Evolutionary conservation across 2,888 invertebrate genomes (phyloP).

Genomic region (Orthosia gracilis): DNA sequence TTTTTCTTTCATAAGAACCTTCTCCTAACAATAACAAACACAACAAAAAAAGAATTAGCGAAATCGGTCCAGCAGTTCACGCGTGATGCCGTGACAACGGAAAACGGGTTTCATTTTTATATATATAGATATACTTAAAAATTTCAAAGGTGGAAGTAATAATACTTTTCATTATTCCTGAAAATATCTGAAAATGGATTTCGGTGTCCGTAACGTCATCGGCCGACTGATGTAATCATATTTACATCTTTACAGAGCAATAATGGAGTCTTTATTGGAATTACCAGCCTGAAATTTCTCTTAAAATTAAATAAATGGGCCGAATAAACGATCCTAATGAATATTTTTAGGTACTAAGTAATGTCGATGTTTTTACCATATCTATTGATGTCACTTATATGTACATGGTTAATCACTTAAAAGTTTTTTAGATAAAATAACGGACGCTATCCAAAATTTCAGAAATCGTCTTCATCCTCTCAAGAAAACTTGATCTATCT

Average conservation of each 20-base stretch:
- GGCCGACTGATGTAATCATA: slow-evolving; percentile 42
- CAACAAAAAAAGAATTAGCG: no score
- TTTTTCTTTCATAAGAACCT: no score
- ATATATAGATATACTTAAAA: background rate
- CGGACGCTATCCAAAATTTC: background rate
- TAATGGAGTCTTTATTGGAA: slow-evolving; percentile 40
- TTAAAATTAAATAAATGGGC: slow-evolving; percentile 38
- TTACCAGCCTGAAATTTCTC: slow-evolving; percentile 19
- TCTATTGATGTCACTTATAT: background rate
- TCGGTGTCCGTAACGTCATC: slow-evolving; percentile 6
- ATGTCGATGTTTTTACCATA: background rate
- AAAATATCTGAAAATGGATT: slow-evolving; percentile 17
- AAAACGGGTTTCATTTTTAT: no score
- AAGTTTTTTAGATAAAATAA: no score
- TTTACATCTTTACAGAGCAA: slow-evolving; percentile 51
- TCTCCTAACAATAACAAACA: no score
- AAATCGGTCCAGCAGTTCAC: no score
- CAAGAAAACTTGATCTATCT: background rate
- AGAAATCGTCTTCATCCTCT: background rate
- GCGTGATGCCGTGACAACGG: no score
- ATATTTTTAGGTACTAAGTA: background rate
- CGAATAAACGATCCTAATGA: background rate
- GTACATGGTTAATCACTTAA: no score
- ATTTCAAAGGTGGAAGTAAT: background rate
- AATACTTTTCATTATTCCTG: slow-evolving; percentile 8